A percentile compares a stretch with the other conserved stretches of the same genome.
These are phyloP conservation scores for Pristis pectinata DNA, from an alignment of 2,797 vertebrate species.

Conservation along the genomic window DNA sequence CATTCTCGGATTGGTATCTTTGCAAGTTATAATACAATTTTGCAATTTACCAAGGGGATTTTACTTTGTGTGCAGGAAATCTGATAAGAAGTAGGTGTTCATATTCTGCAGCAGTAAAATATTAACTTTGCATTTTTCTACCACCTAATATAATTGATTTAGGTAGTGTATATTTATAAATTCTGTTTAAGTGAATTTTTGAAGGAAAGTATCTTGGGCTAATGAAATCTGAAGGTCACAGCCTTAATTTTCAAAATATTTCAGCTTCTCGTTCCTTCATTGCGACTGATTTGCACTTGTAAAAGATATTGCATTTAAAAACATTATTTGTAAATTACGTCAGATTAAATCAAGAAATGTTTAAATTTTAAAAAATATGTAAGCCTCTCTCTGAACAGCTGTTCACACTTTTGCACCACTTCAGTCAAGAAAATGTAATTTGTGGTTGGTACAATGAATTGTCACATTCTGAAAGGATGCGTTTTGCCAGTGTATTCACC, in stretches of 20 bases:
- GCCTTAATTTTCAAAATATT: not conserved
- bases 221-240: not conserved
- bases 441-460: not conserved
- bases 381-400: not conserved
- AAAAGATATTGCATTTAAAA: not conserved
- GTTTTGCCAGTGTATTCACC: not conserved
- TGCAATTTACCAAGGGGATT: not conserved
- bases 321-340: not conserved
- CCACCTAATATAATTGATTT: not conserved
- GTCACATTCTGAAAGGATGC: not conserved
- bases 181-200: not conserved
- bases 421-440: not conserved
- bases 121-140: not conserved
- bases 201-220: not conserved
- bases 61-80: not conserved
- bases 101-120: not conserved
- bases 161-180: no score
- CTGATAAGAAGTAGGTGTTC: not conserved
- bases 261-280: not conserved
- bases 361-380: not conserved
- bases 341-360: slow-evolving; percentile 5
- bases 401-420: not conserved
- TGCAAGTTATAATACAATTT: not conserved
- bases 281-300: not conserved
- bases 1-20: not conserved